phyloP scores from a whole-genome alignment of 2,113 vertebrate genomes.

The Craseonycteris thonglongyai region DNA sequence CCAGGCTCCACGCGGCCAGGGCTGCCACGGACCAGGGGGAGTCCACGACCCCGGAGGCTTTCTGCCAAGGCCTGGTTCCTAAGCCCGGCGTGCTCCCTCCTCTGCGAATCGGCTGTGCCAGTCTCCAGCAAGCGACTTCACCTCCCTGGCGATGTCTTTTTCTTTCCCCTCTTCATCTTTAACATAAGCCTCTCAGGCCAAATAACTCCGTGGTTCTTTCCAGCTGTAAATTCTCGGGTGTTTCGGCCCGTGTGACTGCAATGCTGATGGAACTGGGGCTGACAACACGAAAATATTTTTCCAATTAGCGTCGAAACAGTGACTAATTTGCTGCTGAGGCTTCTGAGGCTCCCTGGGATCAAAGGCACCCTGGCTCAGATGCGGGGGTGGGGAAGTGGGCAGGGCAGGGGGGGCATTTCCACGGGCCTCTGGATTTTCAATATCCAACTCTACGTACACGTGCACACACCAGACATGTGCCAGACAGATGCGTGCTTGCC shows the following conservation, averaged over 20 bases:
- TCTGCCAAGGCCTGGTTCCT: background rate
- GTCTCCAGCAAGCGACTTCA: background rate
- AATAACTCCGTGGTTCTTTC: background rate
- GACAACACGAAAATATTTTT: slow-evolving; percentile 23
- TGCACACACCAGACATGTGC: background rate
- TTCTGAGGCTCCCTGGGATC: background rate
- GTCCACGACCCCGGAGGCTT: background rate
- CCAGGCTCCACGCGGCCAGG: background rate
- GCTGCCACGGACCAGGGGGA: background rate
- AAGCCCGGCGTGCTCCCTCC: background rate
- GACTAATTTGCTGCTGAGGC: background rate
- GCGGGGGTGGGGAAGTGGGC: background rate
- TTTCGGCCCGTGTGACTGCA: background rate
- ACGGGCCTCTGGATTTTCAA: background rate
- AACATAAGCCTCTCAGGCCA: slow-evolving; percentile 7
- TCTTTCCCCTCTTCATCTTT: background rate
- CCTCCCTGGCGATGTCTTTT: background rate
- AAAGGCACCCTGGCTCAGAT: background rate
- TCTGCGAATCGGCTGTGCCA: background rate
- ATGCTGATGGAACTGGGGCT: background rate
- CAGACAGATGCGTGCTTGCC: background rate
- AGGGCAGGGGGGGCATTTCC: background rate
- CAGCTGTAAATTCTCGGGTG: background rate
- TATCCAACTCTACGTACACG: background rate
- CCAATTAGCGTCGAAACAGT: background rate